phyloP scores from a whole-genome alignment of 2,113 vertebrate species.

The Pluvialis apricaria region DNA sequence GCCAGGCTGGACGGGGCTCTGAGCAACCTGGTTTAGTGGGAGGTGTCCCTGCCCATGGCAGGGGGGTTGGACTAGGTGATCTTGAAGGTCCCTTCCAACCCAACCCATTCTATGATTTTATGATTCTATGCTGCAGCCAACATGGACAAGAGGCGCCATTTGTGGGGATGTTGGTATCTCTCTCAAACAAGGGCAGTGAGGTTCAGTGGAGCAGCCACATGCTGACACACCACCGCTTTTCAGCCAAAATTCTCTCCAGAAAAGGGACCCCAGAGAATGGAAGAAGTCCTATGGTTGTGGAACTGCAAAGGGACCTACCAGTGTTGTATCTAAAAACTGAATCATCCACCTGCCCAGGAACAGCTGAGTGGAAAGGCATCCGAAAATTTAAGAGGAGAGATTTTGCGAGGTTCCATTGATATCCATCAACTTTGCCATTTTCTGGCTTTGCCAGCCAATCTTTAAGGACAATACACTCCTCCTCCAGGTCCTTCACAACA shows the following conservation, averaged over 20 bases:
- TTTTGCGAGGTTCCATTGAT: accelerated
- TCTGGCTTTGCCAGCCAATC: neutral
- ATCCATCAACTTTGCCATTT: neutral
- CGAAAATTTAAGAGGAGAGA: neutral
- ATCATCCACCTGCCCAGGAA: neutral
- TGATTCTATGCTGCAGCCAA: neutral
- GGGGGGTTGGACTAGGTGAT: no score
- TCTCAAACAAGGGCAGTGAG: neutral
- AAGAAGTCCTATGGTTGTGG: neutral
- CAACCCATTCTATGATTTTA: no score
- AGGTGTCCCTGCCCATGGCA: no score
- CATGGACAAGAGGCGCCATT: neutral
- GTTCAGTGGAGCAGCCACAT: neutral
- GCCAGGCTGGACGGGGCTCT: no score
- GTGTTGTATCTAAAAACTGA: neutral
- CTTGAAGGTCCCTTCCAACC: no score
- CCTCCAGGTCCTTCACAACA: neutral
- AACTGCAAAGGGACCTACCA: neutral
- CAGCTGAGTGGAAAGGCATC: neutral
- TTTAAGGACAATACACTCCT: accelerated
- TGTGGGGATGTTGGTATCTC: neutral
- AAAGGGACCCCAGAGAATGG: neutral
- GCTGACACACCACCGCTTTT: neutral
- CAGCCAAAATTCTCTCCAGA: neutral
- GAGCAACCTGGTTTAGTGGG: no score